Conservation (phyloP, 1,140 invertebrate genomes). For the Zophobas morio region DNA sequence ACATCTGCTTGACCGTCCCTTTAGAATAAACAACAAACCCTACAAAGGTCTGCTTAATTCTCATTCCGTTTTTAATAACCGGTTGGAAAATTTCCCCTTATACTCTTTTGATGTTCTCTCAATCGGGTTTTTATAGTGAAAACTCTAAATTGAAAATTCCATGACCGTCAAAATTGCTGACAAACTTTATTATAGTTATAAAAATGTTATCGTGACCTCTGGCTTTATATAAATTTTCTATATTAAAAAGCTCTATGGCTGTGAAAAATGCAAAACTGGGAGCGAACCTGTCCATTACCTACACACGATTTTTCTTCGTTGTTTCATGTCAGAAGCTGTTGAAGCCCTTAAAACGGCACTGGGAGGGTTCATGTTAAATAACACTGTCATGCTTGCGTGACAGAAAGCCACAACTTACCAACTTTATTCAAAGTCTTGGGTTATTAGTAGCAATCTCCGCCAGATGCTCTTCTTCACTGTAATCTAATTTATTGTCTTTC, state of each 20-base stretch:
- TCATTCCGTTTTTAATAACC: not conserved
- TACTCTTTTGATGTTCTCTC: not conserved
- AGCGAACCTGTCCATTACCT: not conserved
- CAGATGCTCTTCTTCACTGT: conserved; percentile 18
- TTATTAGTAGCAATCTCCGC: conserved; percentile 30
- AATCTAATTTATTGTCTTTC: not conserved
- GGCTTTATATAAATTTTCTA: not conserved
- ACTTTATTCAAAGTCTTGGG: conserved; percentile 21
- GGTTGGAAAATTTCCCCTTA: no score
- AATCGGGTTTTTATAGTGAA: not conserved
- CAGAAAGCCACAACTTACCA: conserved; percentile 22
- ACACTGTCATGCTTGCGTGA: conserved; percentile 28
- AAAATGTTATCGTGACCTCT: conserved; percentile 2
- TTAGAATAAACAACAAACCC: conserved; percentile 12
- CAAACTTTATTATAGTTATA: not conserved
- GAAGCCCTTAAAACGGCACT: not conserved
- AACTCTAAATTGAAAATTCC: not conserved
- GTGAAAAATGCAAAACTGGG: not conserved
- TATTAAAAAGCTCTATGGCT: not conserved
- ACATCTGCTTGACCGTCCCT: conserved; percentile 15
- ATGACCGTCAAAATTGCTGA: not conserved
- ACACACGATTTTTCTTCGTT: conserved; percentile 13
- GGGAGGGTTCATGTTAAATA: conserved; percentile 17
- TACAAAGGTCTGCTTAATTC: conserved; percentile 6
- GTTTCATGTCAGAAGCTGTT: conserved; percentile 1